phyloP scores from a whole-genome alignment of 1,140 invertebrate genomes.

The Pteromalus puparum region DNA sequence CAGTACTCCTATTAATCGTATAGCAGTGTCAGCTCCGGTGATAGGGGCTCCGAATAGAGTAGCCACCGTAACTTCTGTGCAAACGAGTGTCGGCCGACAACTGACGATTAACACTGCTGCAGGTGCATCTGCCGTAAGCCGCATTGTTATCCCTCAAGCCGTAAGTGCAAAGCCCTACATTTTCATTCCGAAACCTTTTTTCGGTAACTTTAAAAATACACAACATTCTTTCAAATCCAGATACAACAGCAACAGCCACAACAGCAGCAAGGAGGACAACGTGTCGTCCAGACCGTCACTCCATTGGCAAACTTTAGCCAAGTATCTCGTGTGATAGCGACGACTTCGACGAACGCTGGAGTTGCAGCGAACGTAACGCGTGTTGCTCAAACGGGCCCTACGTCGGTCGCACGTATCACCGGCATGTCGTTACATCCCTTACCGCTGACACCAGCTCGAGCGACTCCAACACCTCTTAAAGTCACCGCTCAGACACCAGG shows the following conservation, averaged over 20 bases:
- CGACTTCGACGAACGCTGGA: conserved; percentile 62
- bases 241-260: conserved; percentile 54
- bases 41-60: conserved; percentile 69
- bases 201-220: neutral
- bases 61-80: conserved; percentile 67
- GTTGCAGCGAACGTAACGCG: conserved; percentile 62
- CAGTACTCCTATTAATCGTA: conserved; percentile 66
- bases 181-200: neutral
- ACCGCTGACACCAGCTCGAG: conserved; percentile 66
- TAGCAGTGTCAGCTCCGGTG: conserved; percentile 68
- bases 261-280: conserved; percentile 59
- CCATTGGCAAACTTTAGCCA: conserved; percentile 67
- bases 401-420: conserved; percentile 68
- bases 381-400: conserved; percentile 65
- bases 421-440: conserved; percentile 71
- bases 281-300: conserved; percentile 70
- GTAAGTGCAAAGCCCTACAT: conserved; percentile 24
- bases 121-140: conserved; percentile 64
- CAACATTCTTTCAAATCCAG: neutral
- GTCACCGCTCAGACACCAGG: conserved; percentile 62
- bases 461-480: conserved; percentile 63
- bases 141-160: conserved; percentile 69
- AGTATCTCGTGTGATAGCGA: conserved; percentile 68
- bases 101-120: conserved; percentile 68
- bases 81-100: conserved; percentile 65